A percentile compares a stretch with the other conserved stretches of the same genome.
Conservation (phyloP, 2,113 vertebrate genomes). For the Cebus imitator region DNA sequence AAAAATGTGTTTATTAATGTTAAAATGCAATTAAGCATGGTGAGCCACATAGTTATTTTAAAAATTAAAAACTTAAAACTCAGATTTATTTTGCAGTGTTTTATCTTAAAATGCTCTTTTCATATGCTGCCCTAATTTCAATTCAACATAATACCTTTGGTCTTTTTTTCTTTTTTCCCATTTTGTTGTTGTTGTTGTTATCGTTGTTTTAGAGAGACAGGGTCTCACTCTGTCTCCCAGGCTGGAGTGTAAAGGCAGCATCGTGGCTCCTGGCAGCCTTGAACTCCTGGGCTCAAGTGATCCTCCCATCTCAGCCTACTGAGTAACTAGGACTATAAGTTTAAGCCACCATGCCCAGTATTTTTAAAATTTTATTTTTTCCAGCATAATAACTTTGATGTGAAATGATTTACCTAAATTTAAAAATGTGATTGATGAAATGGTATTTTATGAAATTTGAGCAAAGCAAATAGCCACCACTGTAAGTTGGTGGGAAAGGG, state of each 20-base stretch:
- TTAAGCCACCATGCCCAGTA: too few relatives aligned
- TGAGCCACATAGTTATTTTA: slow-evolving; percentile 22
- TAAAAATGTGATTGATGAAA: neutral
- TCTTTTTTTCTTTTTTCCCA: too few relatives aligned
- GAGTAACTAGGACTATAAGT: too few relatives aligned
- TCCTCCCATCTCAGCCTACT: too few relatives aligned
- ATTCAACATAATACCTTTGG: neutral
- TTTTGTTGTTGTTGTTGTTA: too few relatives aligned
- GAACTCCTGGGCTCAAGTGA: too few relatives aligned
- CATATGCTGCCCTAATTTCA: neutral
- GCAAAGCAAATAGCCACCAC: neutral
- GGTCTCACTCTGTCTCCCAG: too few relatives aligned
- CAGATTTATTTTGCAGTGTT: neutral
- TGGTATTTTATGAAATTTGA: neutral
- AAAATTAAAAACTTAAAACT: slow-evolving; percentile 32
- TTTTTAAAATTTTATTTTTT: too few relatives aligned
- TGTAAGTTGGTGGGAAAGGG: neutral
- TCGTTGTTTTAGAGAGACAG: too few relatives aligned
- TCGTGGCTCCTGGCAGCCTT: too few relatives aligned
- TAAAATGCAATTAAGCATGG: slow-evolving; percentile 49
- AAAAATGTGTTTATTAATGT: slow-evolving; percentile 57
- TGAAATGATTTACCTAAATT: neutral
- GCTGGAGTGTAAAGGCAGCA: too few relatives aligned
- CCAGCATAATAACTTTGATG: neutral
- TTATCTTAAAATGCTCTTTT: neutral